phyloP scores from a whole-genome alignment of 2,113 vertebrate species.

The Heterotis niloticus region DNA sequence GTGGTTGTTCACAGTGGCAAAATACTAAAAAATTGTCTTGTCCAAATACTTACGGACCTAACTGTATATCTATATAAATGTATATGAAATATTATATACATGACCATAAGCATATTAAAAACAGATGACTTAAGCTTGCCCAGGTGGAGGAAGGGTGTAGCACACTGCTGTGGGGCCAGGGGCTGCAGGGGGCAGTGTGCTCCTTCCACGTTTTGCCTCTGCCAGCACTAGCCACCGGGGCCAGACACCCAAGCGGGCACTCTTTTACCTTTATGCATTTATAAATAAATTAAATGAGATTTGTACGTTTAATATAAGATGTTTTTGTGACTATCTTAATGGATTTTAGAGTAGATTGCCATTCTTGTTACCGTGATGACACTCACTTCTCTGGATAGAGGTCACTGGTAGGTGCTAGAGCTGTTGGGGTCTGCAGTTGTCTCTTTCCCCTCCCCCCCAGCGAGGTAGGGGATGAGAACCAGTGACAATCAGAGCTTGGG shows the following conservation, averaged over 20 bases:
- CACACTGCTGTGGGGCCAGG: constrained; percentile 33
- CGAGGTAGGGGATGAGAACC: constrained; percentile 5
- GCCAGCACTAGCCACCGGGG: constrained; percentile 65
- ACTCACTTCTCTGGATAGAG: constrained; percentile 31
- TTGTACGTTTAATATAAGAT: constrained; percentile 77
- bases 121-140: constrained; percentile 54
- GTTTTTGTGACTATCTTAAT: constrained; percentile 66
- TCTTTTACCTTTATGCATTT: constrained; percentile 74
- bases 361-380: constrained; percentile 50
- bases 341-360: constrained; percentile 62
- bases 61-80: constrained; percentile 51
- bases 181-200: neutral
- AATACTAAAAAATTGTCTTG: too few species aligned
- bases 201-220: constrained; percentile 49
- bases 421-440: neutral
- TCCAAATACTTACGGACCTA: too few species aligned
- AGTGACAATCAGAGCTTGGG: constrained; percentile 60
- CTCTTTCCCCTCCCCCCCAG: neutral
- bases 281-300: constrained; percentile 71
- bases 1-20: too few species aligned
- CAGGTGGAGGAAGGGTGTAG: constrained; percentile 50
- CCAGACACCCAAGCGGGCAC: constrained; percentile 62
- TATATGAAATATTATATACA: constrained; percentile 64
- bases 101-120: constrained; percentile 62
- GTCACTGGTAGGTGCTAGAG: neutral